Percentiles rank a stretch among this genome's conserved stretches.
Conservation (phyloP, 2,113 vertebrate species). For the human (Homo sapiens) region DNA sequence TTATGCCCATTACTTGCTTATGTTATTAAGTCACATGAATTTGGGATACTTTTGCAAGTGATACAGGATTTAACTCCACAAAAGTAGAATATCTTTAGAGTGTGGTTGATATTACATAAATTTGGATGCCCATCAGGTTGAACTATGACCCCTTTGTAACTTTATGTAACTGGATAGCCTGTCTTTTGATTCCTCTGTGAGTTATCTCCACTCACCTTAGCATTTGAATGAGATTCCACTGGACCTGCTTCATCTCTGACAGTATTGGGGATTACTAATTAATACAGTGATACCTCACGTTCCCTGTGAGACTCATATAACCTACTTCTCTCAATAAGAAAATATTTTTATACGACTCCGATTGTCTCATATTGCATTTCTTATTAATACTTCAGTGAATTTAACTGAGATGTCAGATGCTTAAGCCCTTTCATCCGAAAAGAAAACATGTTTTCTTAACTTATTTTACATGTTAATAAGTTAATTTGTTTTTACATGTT, state of each 20-base stretch:
- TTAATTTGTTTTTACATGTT: constrained; percentile 46
- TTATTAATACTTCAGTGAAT: constrained; percentile 30
- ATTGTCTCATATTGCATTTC: constrained; percentile 6
- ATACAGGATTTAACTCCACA: background rate
- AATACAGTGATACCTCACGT: background rate
- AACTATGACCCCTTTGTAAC: background rate
- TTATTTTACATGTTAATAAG: constrained; percentile 57
- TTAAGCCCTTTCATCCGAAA: constrained; percentile 68
- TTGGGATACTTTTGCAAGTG: constrained; percentile 20
- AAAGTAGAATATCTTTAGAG: background rate
- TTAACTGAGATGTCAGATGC: constrained; percentile 47
- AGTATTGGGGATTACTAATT: background rate
- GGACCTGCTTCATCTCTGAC: background rate
- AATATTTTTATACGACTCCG: constrained; percentile 38
- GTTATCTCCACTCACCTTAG: background rate
- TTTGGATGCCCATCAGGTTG: background rate
- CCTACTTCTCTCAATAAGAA: constrained; percentile 14
- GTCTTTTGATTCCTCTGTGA: background rate
- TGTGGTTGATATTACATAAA: background rate
- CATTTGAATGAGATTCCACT: background rate
- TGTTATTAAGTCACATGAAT: background rate
- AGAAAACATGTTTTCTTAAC: constrained; percentile 43
- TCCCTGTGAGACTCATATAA: background rate
- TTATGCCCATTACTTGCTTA: background rate
- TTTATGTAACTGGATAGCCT: background rate